Conservation (phyloP, 2,888 invertebrate genomes). For the Diarsia brunnea region DNA sequence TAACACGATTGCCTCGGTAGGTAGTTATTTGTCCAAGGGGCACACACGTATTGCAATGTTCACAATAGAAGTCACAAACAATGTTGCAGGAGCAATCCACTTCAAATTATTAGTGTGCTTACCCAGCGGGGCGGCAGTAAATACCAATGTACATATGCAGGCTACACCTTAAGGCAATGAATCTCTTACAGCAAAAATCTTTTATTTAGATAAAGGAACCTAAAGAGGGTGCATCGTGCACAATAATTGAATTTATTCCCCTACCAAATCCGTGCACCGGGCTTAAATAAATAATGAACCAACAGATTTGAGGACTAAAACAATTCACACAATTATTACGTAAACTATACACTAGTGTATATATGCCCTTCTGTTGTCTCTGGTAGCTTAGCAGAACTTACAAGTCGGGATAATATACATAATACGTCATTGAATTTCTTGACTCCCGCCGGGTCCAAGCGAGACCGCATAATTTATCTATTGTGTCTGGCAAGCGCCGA, state of each 20-base stretch:
- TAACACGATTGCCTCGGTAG: conserved; percentile 57
- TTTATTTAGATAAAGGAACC: conserved; percentile 59
- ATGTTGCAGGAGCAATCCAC: conserved; percentile 73
- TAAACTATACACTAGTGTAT: conserved; percentile 26
- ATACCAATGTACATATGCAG: conserved; percentile 61
- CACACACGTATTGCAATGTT: conserved; percentile 53
- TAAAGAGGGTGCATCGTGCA: conserved; percentile 58
- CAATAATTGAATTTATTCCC: conserved; percentile 63
- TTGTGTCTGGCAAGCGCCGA: conserved; percentile 62
- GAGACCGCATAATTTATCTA: conserved; percentile 69
- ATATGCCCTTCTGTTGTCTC: conserved; percentile 48
- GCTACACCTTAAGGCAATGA: conserved; percentile 65
- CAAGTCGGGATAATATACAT: conserved; percentile 62
- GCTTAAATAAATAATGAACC: conserved; percentile 55
- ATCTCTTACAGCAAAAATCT: conserved; percentile 65
- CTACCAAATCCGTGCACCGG: conserved; percentile 56
- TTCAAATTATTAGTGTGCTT: conserved; percentile 73
- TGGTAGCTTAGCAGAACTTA: conserved; percentile 56
- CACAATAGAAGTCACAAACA: conserved; percentile 69
- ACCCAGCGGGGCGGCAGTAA: conserved; percentile 60
- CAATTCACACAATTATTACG: conserved; percentile 30
- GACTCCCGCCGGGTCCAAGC: conserved; percentile 63
- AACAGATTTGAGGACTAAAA: conserved; percentile 36
- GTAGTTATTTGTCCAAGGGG: conserved; percentile 58
- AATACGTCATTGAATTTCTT: conserved; percentile 68